Base-by-base conservation (phyloP, 2,888 invertebrate species). In the Saturnia japonica region DNA sequence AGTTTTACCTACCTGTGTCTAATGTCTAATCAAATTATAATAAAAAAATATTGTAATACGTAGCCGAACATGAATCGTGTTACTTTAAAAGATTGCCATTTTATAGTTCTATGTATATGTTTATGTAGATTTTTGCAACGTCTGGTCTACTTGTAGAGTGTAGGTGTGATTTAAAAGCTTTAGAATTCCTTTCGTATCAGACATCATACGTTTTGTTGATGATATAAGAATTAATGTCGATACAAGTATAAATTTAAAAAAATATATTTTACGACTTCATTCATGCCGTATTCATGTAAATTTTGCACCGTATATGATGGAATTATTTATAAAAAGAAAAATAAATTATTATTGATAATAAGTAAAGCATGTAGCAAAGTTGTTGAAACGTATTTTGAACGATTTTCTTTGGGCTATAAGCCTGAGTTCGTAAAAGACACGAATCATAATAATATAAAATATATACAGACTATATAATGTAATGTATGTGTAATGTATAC, bases 61-160 rank as follows among this genome's bases (percentile, higher is more conserved):
- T 28, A 12, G 57, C 25, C 57, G 3, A 60, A 57, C 11, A 57
- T 14, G 14, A 57, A 28, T 25, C 25, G 6, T 60, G 28, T 60
- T 60, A 60, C 57, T 14, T 28, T 60, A 60, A 22, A 60, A 28
- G 12, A 25, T 60, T 28, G 28, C 57, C 14, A 28, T 67, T 67
- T 42, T 67, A 67, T 42, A 22, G 12, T 60, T 60, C 28, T 60
- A 28, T 60, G 57, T 28, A 60, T 82, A 88, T 86, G 86, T 85
- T 83, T 88, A 88, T 88, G 83, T 78, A 67, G 71, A 85, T 88
- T 87, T 88, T 87, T 88, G 87, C 85, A 84, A 84, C 73, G 74
- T 74, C 75, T 77, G 76, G 82, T 60, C 57, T 28, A 60, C 25
- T 80, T 77, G 68, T 68, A 74, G 77, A 77, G 77, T 69, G 87